Percentiles rank a stretch among this genome's conserved stretches.
Evolutionary conservation across 2,113 vertebrate species (phyloP).

Genomic region (Amphiprion ocellaris): DNA sequence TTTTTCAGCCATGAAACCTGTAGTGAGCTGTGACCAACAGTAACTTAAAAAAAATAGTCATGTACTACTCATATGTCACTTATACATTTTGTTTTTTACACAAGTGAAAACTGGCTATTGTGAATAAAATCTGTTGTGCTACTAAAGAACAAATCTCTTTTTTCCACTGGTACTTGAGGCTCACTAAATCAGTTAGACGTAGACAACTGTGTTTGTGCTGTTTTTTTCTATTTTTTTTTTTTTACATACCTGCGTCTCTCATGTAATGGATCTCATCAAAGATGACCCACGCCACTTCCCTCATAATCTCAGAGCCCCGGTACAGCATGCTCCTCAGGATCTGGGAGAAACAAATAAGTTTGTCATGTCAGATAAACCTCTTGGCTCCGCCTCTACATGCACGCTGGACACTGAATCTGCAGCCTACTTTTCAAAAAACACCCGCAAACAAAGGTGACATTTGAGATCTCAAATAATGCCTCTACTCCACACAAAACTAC

Average conservation of each 20-base stretch:
- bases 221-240: no score
- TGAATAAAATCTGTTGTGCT: no score
- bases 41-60: no score
- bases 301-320: constrained; percentile 98
- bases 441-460: neutral
- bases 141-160: no score
- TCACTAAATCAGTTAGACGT: no score
- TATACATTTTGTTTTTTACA: no score
- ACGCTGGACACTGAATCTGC: neutral
- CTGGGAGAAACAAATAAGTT: constrained; percentile 71
- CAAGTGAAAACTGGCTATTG: no score
- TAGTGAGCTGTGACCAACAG: no score
- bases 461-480: neutral
- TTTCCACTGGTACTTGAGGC: no score
- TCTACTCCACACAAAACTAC: neutral
- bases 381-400: neutral
- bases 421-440: neutral
- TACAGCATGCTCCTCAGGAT: constrained; percentile 99
- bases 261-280: constrained; percentile 99
- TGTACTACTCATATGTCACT: no score
- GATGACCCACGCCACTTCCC: constrained; percentile 97
- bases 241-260: constrained; percentile 92
- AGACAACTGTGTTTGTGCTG: no score
- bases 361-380: neutral
- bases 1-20: no score